Evolutionary conservation across 92 coral and sea anemone genomes (phyloP).

Genomic region (Chrysogorgia sp.): DNA sequence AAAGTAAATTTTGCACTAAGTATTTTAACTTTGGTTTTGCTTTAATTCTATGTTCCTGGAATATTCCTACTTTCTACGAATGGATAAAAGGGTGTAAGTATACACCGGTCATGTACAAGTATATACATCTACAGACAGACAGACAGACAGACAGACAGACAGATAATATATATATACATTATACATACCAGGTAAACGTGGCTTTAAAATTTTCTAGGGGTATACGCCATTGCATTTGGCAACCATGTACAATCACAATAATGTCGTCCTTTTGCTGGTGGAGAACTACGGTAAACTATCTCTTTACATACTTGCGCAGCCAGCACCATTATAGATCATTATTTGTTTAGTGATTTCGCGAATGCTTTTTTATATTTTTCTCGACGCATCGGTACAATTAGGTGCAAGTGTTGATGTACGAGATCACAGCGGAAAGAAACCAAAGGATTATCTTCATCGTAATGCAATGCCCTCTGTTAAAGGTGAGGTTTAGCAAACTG

Average conservation of each 20-base stretch:
- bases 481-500: conserved; percentile 45
- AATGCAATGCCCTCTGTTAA: conserved; percentile 78
- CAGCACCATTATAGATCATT: too few relatives aligned
- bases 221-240: conserved; percentile 92
- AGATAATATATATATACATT: too few relatives aligned
- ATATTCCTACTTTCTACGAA: too few relatives aligned
- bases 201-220: conserved; percentile 58
- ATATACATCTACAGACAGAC: too few relatives aligned
- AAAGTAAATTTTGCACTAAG: neutral
- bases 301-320: neutral
- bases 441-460: conserved; percentile 74
- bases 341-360: too few relatives aligned
- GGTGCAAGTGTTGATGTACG: conserved; percentile 77
- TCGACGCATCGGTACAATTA: too few relatives aligned
- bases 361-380: neutral
- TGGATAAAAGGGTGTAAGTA: too few relatives aligned
- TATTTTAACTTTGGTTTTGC: too few relatives aligned
- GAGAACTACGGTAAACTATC: conserved; percentile 76
- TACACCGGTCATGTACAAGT: too few relatives aligned
- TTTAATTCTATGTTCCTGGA: too few relatives aligned
- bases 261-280: conserved; percentile 63
- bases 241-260: conserved; percentile 74
- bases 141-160: too few relatives aligned
- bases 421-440: conserved; percentile 87
- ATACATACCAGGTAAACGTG: too few relatives aligned